A percentile compares a stretch with the other conserved stretches of the same genome.
phyloP scores from a whole-genome alignment of 2,113 vertebrate species.

The Sturnira hondurensis region DNA sequence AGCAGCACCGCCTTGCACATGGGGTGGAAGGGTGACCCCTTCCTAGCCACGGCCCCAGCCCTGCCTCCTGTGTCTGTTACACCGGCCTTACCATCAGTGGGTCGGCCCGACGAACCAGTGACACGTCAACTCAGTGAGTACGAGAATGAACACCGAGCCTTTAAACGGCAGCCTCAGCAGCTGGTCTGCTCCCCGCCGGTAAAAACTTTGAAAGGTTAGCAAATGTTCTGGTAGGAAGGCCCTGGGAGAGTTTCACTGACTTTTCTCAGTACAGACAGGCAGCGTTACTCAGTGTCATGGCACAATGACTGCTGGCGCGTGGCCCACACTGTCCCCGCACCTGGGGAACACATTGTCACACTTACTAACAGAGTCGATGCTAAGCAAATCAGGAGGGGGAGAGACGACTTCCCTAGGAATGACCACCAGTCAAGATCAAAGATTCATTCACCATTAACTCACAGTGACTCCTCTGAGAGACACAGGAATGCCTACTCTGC shows the following conservation, averaged over 20 bases:
- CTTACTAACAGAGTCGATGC: too few species aligned
- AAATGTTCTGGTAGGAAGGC: neutral
- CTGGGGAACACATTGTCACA: neutral
- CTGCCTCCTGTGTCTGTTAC: neutral
- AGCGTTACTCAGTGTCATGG: neutral
- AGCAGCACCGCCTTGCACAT: neutral
- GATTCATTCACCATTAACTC: neutral
- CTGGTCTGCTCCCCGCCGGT: conserved; percentile 17
- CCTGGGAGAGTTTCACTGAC: neutral
- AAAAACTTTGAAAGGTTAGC: conserved; percentile 39
- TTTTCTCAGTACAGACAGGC: neutral
- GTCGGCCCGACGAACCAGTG: neutral
- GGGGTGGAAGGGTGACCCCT: neutral
- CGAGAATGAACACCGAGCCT: neutral
- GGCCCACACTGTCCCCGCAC: neutral
- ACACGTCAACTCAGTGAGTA: neutral
- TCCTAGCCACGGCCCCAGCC: neutral
- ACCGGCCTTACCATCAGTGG: neutral
- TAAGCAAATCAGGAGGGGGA: neutral
- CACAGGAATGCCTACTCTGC: neutral
- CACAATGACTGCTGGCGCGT: neutral
- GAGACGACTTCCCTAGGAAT: neutral
- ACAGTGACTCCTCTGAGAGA: neutral
- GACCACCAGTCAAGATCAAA: neutral
- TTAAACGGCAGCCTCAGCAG: neutral